These are phyloP conservation scores for Spisula subtruncata DNA, from an alignment of 2,888 invertebrate species.

Conservation along the genomic window DNA sequence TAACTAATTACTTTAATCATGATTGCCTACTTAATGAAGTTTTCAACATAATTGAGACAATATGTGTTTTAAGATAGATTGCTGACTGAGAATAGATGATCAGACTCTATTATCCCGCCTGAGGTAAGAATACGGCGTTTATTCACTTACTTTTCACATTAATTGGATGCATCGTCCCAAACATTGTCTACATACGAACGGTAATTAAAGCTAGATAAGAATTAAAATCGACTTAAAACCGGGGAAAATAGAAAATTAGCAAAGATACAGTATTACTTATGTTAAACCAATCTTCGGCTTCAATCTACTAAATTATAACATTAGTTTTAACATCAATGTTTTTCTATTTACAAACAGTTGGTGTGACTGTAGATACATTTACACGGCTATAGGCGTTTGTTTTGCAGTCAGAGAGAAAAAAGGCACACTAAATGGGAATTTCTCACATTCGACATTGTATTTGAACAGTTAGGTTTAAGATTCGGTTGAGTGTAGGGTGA, in stretches of 20 bases:
- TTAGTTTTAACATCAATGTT: no score
- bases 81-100: constrained; percentile 16
- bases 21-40: constrained; percentile 23
- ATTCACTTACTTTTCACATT: not conserved
- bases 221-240: constrained; percentile 9
- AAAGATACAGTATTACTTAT: not conserved
- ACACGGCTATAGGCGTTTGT: no score
- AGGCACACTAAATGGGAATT: no score
- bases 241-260: not conserved
- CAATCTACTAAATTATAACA: not conserved
- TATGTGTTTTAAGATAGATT: constrained; percentile 26
- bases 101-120: not conserved
- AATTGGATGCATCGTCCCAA: not conserved
- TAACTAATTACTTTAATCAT: constrained; percentile 22
- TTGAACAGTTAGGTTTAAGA: no score
- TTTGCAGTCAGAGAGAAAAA: no score
- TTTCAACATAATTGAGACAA: constrained; percentile 28
- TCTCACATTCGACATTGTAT: no score
- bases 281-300: not conserved
- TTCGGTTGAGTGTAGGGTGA: no score
- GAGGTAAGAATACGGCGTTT: not conserved
- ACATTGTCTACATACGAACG: not conserved
- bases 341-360: no score
- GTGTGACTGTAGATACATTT: no score
- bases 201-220: constrained; percentile 13